Evolutionary conservation across 2,888 invertebrate genomes (phyloP).

Genomic region (Drosophila crucigera): DNA sequence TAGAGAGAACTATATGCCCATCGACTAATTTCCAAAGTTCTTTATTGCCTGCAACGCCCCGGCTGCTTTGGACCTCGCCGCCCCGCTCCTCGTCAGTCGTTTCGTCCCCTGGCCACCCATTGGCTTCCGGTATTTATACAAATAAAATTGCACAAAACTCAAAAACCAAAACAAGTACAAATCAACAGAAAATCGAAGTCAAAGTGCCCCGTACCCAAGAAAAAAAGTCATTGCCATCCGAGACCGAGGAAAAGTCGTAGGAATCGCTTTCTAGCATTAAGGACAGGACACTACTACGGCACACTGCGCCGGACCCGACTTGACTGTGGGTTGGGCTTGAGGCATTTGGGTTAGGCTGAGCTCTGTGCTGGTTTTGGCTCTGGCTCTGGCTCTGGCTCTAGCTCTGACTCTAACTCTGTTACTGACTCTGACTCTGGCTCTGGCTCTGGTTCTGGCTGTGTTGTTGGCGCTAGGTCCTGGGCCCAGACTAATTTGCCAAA

Average conservation of each 20-base stretch:
- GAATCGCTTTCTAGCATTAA: constrained; percentile 40
- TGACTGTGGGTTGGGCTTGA: constrained; percentile 6
- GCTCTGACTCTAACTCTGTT: constrained; percentile 3
- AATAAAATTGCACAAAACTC: constrained; percentile 77
- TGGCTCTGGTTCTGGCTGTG: neutral
- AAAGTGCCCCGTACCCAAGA: constrained; percentile 30
- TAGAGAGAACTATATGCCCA: constrained; percentile 46
- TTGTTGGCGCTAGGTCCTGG: constrained; percentile 15
- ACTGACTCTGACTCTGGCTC: constrained; percentile 13
- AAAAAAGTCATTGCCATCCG: constrained; percentile 67
- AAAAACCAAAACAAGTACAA: constrained; percentile 65
- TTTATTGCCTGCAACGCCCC: constrained; percentile 80
- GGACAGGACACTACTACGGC: constrained; percentile 31
- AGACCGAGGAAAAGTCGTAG: constrained; percentile 45
- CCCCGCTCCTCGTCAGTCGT: neutral
- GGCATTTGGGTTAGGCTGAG: constrained; percentile 4
- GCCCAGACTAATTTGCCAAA: constrained; percentile 84
- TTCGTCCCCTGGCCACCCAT: constrained; percentile 12
- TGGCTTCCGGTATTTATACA: constrained; percentile 83
- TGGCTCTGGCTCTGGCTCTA: constrained; percentile 1
- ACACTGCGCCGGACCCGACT: constrained; percentile 44
- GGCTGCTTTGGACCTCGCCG: constrained; percentile 6
- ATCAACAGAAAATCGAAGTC: constrained; percentile 75
- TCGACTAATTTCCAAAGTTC: constrained; percentile 80
- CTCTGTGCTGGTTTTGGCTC: constrained; percentile 8